phyloP scores from a whole-genome alignment of 92 coral and sea anemone species.

The Epizoanthus stellaris region DNA sequence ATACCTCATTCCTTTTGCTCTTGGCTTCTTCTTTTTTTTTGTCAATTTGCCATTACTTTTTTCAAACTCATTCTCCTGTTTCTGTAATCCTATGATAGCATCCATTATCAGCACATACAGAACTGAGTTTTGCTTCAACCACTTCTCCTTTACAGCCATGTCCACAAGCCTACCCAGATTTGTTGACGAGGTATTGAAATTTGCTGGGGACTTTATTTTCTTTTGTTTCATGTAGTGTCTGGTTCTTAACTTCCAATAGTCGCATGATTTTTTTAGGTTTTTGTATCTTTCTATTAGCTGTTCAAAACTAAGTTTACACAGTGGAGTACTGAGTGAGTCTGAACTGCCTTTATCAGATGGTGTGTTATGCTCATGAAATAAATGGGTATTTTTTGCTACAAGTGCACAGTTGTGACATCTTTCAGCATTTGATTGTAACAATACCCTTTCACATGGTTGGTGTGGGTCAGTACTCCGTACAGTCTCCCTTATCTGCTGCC shows the following conservation, averaged over 20 bases:
- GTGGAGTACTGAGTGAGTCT: too few species aligned
- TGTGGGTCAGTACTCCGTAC: too few species aligned
- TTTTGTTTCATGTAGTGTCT: constrained; percentile 31
- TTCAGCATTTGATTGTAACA: too few species aligned
- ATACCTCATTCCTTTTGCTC: too few species aligned
- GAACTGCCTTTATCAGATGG: too few species aligned
- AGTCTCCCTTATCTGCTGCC: too few species aligned
- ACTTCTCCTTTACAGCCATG: constrained; percentile 37
- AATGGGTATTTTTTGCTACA: background rate
- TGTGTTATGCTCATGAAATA: background rate
- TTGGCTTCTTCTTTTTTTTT: too few species aligned
- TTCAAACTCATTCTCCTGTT: constrained; percentile 46
- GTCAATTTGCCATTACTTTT: background rate
- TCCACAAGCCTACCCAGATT: constrained; percentile 44
- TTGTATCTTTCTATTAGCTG: constrained; percentile 15
- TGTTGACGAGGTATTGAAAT: constrained; percentile 37
- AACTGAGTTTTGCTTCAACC: constrained; percentile 48
- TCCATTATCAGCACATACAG: constrained; percentile 41
- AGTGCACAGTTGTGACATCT: background rate
- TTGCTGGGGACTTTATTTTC: constrained; percentile 34
- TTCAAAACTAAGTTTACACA: constrained; percentile 13
- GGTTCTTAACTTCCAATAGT: constrained; percentile 9
- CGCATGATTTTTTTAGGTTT: background rate
- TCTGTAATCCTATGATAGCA: constrained; percentile 38
- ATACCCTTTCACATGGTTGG: too few species aligned